Evolutionary conservation across 2,113 vertebrate species (phyloP).

Genomic region (Crotophaga sulcirostris): DNA sequence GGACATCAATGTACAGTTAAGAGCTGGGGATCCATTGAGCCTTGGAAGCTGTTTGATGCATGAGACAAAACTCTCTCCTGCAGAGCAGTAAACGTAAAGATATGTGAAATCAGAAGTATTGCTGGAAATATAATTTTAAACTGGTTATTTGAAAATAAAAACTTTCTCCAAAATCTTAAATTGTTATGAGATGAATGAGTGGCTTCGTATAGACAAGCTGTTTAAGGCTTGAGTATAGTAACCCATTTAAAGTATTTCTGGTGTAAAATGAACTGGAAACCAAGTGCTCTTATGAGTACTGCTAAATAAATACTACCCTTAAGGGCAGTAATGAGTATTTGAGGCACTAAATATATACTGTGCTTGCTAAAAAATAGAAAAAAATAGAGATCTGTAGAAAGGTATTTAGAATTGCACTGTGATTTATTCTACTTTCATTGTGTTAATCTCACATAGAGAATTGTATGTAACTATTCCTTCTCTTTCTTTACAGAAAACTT

Average conservation of each 20-base stretch:
- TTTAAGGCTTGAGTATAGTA: background rate
- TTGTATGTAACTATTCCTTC: background rate
- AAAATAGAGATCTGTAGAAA: background rate
- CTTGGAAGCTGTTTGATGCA: background rate
- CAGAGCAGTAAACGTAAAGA: background rate
- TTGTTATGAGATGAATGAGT: accelerated
- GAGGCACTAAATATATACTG: background rate
- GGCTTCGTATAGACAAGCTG: background rate
- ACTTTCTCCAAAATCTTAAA: background rate
- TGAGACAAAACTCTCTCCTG: background rate
- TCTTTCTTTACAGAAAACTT: conserved; percentile 62
- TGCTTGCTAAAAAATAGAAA: background rate
- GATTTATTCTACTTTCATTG: background rate
- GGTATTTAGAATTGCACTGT: background rate
- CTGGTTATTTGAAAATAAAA: background rate
- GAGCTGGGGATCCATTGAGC: background rate
- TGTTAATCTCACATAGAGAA: background rate
- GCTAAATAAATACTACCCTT: background rate
- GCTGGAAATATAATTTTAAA: background rate
- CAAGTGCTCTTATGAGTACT: background rate
- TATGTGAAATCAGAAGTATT: background rate
- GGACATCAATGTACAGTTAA: background rate
- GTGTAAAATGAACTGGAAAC: background rate
- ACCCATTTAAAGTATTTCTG: background rate
- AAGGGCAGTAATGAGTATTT: background rate